phyloP scores from a whole-genome alignment of 1,140 invertebrate genomes.

The Brachionus rotundiformis region DNA sequence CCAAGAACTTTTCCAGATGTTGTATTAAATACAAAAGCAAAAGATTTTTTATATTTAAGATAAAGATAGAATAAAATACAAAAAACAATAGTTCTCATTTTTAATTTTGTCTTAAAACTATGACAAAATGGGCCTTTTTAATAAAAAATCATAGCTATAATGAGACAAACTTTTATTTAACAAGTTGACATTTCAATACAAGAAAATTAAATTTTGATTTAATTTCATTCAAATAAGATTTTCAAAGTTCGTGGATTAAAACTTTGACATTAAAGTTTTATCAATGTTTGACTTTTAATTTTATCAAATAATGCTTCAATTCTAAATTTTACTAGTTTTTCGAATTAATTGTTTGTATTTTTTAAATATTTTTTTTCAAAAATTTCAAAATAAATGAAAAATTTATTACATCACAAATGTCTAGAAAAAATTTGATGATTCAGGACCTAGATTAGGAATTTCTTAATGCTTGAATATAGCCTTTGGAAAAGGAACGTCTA shows the following conservation, averaged over 20 bases:
- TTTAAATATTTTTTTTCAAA: neutral
- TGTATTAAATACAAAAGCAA: neutral
- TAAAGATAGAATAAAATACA: neutral
- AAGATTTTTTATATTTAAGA: neutral
- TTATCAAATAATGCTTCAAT: too few species aligned
- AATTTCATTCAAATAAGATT: neutral
- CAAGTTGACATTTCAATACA: neutral
- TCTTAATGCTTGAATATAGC: neutral
- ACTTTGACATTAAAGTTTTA: neutral
- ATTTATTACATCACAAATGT: neutral
- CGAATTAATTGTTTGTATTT: too few species aligned
- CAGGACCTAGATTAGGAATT: neutral
- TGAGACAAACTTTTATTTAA: neutral
- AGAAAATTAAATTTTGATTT: neutral
- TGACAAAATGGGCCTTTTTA: neutral
- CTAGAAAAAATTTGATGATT: neutral
- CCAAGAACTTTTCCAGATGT: neutral
- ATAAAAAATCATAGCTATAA: neutral
- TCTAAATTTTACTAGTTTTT: too few species aligned
- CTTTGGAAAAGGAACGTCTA: neutral
- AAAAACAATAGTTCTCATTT: neutral
- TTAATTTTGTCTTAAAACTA: neutral
- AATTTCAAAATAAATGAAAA: neutral
- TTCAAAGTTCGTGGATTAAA: neutral
- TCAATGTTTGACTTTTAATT: too few species aligned